Base-by-base conservation (phyloP, 2,888 invertebrate genomes). In the Torymus aiolomorphi region DNA sequence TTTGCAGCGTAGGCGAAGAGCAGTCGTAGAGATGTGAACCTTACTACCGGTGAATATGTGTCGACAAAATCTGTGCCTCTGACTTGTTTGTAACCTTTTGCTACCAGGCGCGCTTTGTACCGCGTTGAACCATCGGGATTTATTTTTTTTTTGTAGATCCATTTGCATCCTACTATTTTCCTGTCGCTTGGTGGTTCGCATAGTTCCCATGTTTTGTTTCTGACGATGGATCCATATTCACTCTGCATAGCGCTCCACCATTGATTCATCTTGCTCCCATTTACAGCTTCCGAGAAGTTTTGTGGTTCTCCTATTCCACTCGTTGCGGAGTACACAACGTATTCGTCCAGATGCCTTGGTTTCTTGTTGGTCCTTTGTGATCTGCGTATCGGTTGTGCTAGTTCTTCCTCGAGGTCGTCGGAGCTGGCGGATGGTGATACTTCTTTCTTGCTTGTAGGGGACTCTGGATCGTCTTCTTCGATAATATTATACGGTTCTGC, bases 191-290 rank as follows among this genome's bases (percentile, higher is more conserved):
- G 61, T 61, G 20, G 61, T 14, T n/a, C n/a, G 13, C 20, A 61
- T 13, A 61, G 20, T 20, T 16, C 20, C 61, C 61, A 61, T 11
- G 61, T 61, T 61, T 20, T 20, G 18, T 20, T 61, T 4, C 13
- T 61, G 61, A 61, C 13, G 8, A 61, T 20, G 11, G 13, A 61
- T 16, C 20, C 10, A 61, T 61, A 61, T 61, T 61, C 61, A 20
- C 10, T 20, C 20, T 61, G n/a, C n/a, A n/a, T n/a, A n/a, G n/a
- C n/a, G 5, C 61, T 20, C 61, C 61, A 61, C 61, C 61, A 61
- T 20, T 61, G 61, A 20, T 61, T 5, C 8, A 3, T 5, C 13
- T 61, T 20, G 61, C 61, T 61, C 11, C 61, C 4, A 20, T 61
- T 20, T 20, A 61, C 61, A 11, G 61, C 61, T 61, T 61, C 61